phyloP scores from a whole-genome alignment of 1,140 invertebrate genomes.

The Listronotus bonariensis region DNA sequence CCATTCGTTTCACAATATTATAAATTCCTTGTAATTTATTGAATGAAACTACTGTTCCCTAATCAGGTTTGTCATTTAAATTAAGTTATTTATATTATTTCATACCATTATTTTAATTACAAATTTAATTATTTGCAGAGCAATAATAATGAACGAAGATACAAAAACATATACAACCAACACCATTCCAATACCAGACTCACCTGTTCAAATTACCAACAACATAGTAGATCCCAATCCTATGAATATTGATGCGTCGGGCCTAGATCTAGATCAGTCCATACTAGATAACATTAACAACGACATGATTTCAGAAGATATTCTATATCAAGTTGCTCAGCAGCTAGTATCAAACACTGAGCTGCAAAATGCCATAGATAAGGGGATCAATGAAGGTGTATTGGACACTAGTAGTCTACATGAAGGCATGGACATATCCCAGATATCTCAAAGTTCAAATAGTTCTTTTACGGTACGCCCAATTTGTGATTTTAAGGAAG shows the following conservation, averaged over 20 bases:
- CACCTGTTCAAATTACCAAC: constrained; percentile 7
- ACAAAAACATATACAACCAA: constrained; percentile 49
- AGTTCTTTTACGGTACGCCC: constrained; percentile 23
- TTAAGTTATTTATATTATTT: too few species aligned
- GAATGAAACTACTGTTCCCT: too few species aligned
- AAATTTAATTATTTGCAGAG: constrained; percentile 34
- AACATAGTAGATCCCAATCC: constrained; percentile 39
- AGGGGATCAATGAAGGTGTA: constrained; percentile 61
- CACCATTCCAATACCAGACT: constrained; percentile 39
- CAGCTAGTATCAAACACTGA: constrained; percentile 67
- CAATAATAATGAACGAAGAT: constrained; percentile 50
- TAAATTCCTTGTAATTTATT: too few species aligned
- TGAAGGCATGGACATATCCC: constrained; percentile 23
- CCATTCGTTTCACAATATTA: too few species aligned
- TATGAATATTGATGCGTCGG: constrained; percentile 44
- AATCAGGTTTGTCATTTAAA: too few species aligned
- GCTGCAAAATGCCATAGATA: constrained; percentile 70
- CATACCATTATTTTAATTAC: neutral
- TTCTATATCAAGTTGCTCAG: constrained; percentile 69
- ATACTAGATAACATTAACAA: constrained; percentile 58
- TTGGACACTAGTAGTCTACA: constrained; percentile 42
- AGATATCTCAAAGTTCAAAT: constrained; percentile 8
- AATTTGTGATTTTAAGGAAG: neutral
- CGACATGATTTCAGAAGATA: constrained; percentile 68
- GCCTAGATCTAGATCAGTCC: constrained; percentile 55